These are phyloP conservation scores for Drosophila lowei DNA, from an alignment of 1,140 invertebrate genomes.

Conservation along the genomic window DNA sequence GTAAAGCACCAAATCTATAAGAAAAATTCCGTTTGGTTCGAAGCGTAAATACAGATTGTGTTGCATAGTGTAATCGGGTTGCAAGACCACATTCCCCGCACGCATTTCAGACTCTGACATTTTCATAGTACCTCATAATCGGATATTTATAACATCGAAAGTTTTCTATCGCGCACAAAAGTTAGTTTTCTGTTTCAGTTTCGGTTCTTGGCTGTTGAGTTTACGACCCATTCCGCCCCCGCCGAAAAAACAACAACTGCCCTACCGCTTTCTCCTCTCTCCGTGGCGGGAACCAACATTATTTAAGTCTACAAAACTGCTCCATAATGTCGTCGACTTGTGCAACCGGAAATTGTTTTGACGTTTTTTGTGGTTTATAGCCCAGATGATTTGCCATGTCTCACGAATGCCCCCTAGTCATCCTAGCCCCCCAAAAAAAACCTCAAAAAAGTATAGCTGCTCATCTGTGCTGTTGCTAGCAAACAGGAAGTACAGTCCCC, in stretches of 20 bases:
- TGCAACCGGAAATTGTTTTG: conserved; percentile 63
- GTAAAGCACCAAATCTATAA: too few species aligned
- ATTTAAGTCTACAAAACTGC: conserved; percentile 24
- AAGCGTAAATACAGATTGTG: too few species aligned
- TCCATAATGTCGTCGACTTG: conserved; percentile 33
- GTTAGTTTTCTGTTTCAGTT: neutral
- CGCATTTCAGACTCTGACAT: neutral
- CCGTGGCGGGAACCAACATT: neutral
- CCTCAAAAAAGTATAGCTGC: neutral
- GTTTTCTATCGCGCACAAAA: conserved; percentile 7
- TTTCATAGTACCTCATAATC: conserved; percentile 13
- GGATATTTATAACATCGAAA: conserved; percentile 14
- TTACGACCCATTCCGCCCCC: neutral
- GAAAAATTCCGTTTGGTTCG: too few species aligned
- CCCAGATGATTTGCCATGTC: conserved; percentile 38
- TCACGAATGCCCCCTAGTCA: neutral
- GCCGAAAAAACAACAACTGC: conserved; percentile 14
- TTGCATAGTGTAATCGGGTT: neutral
- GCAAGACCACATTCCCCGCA: neutral
- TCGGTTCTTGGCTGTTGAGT: neutral
- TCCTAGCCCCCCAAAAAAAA: neutral
- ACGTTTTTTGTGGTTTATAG: conserved; percentile 68
- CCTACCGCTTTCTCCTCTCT: conserved; percentile 5
- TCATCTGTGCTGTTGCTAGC: neutral
- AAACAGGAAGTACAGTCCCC: conserved; percentile 22